These are phyloP conservation scores for Leptopilina clavipes DNA, from an alignment of 1,140 invertebrate species.

Conservation along the genomic window DNA sequence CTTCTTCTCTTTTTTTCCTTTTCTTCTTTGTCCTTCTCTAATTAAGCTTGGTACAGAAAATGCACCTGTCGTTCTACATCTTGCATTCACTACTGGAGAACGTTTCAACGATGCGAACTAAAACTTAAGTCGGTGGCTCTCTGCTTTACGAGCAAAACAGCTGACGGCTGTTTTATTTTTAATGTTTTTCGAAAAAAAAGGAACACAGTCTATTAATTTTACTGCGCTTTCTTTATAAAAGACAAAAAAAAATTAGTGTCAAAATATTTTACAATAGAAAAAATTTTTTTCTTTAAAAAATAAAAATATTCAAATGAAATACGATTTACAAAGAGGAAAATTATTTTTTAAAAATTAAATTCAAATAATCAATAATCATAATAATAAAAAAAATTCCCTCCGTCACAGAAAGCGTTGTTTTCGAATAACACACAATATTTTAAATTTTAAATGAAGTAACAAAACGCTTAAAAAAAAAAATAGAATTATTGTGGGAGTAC, in stretches of 20 bases:
- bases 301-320: too few species aligned
- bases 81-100: constrained; percentile 10
- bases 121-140: background rate
- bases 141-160: constrained; percentile 23
- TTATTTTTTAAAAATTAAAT: too few species aligned
- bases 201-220: background rate
- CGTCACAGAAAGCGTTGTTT: too few species aligned
- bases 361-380: too few species aligned
- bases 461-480: background rate
- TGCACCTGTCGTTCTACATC: constrained; percentile 5
- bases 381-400: too few species aligned
- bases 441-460: background rate
- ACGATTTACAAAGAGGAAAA: too few species aligned
- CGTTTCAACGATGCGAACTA: background rate
- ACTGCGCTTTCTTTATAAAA: too few species aligned
- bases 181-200: background rate
- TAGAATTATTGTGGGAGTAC: background rate
- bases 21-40: background rate
- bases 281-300: too few species aligned
- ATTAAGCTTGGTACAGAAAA: constrained; percentile 13
- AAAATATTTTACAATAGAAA: too few species aligned
- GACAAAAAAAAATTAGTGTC: too few species aligned
- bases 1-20: background rate
- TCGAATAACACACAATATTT: too few species aligned
- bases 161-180: constrained; percentile 3